Evolutionary conservation across 2,888 invertebrate species (phyloP).

Genomic region (Gasteruption jaculator): DNA sequence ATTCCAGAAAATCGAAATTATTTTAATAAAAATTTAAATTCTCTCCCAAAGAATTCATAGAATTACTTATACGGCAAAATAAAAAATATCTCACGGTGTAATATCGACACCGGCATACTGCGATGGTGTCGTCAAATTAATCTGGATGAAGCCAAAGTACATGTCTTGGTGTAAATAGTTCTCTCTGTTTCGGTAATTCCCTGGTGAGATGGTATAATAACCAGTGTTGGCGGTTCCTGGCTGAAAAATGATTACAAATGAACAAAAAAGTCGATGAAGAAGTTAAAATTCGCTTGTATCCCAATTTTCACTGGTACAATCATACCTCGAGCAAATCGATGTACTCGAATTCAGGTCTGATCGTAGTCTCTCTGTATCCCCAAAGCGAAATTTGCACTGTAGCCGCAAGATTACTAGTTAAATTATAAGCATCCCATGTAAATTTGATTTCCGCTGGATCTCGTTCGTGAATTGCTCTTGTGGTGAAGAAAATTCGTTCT

Average conservation of each 20-base stretch:
- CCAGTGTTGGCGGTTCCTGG: conserved; percentile 62
- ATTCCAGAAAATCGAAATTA: not conserved
- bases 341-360: conserved; percentile 74
- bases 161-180: conserved; percentile 69
- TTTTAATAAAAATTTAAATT: not conserved
- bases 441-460: conserved; percentile 72
- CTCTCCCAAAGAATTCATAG: conserved; percentile 3
- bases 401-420: conserved; percentile 75
- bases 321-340: conserved; percentile 71
- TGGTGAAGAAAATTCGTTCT: conserved; percentile 79
- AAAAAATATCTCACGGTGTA: conserved; percentile 80
- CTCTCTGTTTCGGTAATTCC: conserved; percentile 66
- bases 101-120: conserved; percentile 62
- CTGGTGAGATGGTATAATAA: conserved; percentile 68
- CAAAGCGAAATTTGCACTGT: conserved; percentile 78
- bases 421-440: conserved; percentile 80
- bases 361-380: conserved; percentile 85
- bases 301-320: conserved; percentile 30
- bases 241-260: conserved; percentile 31
- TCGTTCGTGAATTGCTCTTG: conserved; percentile 67
- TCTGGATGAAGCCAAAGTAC: conserved; percentile 82
- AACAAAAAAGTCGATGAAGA: conserved; percentile 3
- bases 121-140: conserved; percentile 77
- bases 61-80: too few species aligned
- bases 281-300: not conserved